Percentiles rank a stretch among this genome's conserved stretches.
Evolutionary conservation across 2,113 vertebrate species (phyloP).

Genomic region (Actenoides lindsayi): DNA sequence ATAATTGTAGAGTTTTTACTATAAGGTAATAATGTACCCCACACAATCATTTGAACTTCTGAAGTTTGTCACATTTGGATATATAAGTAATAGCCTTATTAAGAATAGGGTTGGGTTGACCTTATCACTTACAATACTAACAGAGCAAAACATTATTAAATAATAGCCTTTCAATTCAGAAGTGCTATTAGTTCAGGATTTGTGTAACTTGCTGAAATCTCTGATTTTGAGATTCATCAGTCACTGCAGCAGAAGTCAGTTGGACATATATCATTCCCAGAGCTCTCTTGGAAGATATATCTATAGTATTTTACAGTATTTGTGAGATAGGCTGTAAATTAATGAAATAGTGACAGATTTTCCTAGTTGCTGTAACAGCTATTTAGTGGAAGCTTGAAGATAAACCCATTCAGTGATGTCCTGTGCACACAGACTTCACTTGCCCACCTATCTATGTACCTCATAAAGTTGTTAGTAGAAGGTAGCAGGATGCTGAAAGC

Average conservation of each 20-base stretch:
- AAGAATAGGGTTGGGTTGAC: background rate
- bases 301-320: slow-evolving; percentile 15
- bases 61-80: background rate
- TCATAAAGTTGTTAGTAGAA: background rate
- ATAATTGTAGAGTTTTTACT: background rate
- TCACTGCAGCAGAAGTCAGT: background rate
- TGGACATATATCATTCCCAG: background rate
- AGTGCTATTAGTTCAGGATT: background rate
- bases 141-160: background rate
- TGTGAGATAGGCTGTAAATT: background rate
- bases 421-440: fast-evolving
- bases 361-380: background rate
- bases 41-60: background rate
- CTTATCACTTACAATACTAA: background rate
- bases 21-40: background rate
- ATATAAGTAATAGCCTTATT: background rate
- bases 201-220: background rate
- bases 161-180: background rate
- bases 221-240: slow-evolving; percentile 5
- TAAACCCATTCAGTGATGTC: background rate
- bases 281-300: background rate
- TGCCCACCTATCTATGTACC: background rate
- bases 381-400: background rate
- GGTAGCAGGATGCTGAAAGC: background rate
- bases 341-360: background rate